Evolutionary conservation across 2,888 invertebrate species (phyloP).

Genomic region (Spodoptera exigua): DNA sequence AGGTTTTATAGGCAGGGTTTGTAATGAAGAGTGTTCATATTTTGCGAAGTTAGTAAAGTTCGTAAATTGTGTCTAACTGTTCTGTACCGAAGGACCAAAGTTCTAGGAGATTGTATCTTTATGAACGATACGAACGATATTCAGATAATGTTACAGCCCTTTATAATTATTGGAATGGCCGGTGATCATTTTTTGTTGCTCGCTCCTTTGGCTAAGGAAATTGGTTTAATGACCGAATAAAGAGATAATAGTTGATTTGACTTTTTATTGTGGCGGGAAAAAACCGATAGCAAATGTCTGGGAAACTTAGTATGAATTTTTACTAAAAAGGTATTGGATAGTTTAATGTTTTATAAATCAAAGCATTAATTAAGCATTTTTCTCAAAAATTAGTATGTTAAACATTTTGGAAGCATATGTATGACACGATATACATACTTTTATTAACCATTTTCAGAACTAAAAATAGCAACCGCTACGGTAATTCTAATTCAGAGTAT

Average conservation of each 20-base stretch:
- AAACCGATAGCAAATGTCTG: too few species aligned
- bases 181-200: slow-evolving; percentile 50
- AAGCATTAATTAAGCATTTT: too few species aligned
- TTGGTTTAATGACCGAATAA: slow-evolving; percentile 17
- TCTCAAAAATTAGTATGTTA: too few species aligned
- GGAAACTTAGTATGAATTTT: too few species aligned
- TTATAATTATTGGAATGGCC: slow-evolving; percentile 55
- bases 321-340: too few species aligned
- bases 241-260: not conserved
- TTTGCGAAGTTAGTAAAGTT: slow-evolving; percentile 52
- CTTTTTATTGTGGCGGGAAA: not conserved
- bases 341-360: too few species aligned
- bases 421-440: too few species aligned
- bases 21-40: slow-evolving; percentile 60
- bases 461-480: not conserved
- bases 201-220: slow-evolving; percentile 15
- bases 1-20: slow-evolving; percentile 49
- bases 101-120: slow-evolving; percentile 55
- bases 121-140: slow-evolving; percentile 53
- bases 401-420: too few species aligned
- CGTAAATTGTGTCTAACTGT: slow-evolving; percentile 54
- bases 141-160: slow-evolving; percentile 46
- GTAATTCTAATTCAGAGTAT: slow-evolving; percentile 21
- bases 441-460: too few species aligned
- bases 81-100: slow-evolving; percentile 19